Evolutionary conservation across 2,888 invertebrate species (phyloP).

Genomic region (Cylindroiulus punctatus): DNA sequence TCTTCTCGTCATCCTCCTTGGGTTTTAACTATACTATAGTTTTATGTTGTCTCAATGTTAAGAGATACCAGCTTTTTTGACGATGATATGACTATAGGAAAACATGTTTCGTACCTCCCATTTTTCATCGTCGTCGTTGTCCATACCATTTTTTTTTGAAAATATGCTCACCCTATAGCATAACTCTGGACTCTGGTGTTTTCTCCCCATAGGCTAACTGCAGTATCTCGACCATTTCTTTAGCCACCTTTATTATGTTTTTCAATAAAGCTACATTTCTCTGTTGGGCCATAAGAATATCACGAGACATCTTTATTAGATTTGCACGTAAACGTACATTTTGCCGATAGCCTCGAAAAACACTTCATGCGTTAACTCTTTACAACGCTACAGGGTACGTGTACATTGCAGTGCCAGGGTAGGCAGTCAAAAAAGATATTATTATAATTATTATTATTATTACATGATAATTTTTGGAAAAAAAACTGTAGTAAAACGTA

Average conservation of each 20-base stretch:
- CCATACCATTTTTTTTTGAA: not conserved
- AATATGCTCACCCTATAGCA: not conserved
- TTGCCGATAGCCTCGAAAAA: not conserved
- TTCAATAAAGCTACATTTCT: not conserved
- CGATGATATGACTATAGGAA: constrained; percentile 7
- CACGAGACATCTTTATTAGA: constrained; percentile 26
- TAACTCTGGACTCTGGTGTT: not conserved
- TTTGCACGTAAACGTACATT: not conserved
- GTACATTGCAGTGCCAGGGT: not conserved
- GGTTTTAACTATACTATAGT: constrained; percentile 36
- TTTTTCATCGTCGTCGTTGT: not conserved
- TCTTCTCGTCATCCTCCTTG: constrained; percentile 2
- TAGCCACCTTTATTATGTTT: not conserved
- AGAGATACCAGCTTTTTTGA: constrained; percentile 7
- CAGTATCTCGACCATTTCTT: not conserved
- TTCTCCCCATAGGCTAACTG: not conserved
- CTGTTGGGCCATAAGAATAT: not conserved
- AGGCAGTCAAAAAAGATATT: not conserved
- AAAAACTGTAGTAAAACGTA: not conserved
- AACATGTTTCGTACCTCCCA: constrained; percentile 13
- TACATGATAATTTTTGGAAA: not conserved
- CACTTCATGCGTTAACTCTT: constrained; percentile 3
- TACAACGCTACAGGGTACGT: not conserved
- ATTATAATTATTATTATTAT: not conserved
- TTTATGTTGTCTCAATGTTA: constrained; percentile 4